phyloP scores from a whole-genome alignment of 2,113 vertebrate genomes.

The Muntiacus reevesi region DNA sequence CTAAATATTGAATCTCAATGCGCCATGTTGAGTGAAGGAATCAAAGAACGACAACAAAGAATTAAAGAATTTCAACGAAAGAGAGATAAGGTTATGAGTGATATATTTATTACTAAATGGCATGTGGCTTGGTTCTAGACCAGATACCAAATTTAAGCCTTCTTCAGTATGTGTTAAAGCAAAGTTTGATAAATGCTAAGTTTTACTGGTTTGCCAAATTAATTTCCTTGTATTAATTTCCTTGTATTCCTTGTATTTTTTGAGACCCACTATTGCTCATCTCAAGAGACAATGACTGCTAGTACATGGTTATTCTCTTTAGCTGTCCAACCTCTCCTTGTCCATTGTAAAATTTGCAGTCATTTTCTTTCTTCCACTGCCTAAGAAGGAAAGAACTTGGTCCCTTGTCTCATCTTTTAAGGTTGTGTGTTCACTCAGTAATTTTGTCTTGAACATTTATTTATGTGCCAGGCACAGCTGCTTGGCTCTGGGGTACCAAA shows the following conservation, averaged over 20 bases:
- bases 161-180: background rate
- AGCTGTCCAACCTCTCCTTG: background rate
- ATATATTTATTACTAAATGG: background rate
- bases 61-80: slow-evolving; percentile 80
- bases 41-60: slow-evolving; percentile 79
- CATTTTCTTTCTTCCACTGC: background rate
- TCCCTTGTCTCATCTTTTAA: background rate
- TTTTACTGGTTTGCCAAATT: background rate
- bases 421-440: background rate
- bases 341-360: background rate
- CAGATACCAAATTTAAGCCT: background rate
- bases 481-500: background rate
- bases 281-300: background rate
- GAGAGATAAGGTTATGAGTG: slow-evolving; percentile 86
- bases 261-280: background rate
- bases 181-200: background rate
- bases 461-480: background rate
- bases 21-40: slow-evolving; percentile 82
- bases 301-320: background rate
- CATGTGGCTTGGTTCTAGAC: background rate
- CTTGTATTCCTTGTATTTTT: background rate
- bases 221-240: background rate
- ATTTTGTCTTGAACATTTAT: background rate
- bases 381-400: background rate
- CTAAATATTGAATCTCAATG: slow-evolving; percentile 86